A percentile compares a stretch with the other conserved stretches of the same genome.
These are phyloP conservation scores for Epicampocera succincta DNA, from an alignment of 2,888 invertebrate genomes.

Conservation along the genomic window DNA sequence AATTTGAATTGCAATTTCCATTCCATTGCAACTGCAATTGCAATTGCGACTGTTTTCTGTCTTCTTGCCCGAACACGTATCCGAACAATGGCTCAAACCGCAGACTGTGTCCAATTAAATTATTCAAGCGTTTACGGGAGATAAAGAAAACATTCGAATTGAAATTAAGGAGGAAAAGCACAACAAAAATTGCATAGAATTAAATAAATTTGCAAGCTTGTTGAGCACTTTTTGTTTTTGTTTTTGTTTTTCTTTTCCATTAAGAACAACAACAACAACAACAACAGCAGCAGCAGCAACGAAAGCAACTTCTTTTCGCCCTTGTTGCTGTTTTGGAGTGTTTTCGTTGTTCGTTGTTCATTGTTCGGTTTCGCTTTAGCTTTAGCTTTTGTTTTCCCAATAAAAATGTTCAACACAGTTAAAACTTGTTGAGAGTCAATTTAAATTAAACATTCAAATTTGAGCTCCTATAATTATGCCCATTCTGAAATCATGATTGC, in stretches of 20 bases:
- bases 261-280: slow-evolving; percentile 1
- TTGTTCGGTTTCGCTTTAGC: neutral
- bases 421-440: slow-evolving; percentile 31
- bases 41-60: slow-evolving; percentile 38
- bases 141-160: slow-evolving; percentile 36
- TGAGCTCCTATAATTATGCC: slow-evolving; percentile 26
- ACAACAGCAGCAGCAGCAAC: neutral
- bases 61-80: slow-evolving; percentile 7
- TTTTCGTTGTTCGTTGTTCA: too few relatives aligned
- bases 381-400: slow-evolving; percentile 5
- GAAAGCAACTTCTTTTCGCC: neutral
- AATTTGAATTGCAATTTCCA: slow-evolving; percentile 42
- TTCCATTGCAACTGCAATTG: slow-evolving; percentile 43
- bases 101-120: slow-evolving; percentile 67
- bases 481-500: slow-evolving; percentile 1
- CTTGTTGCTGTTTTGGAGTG: slow-evolving; percentile 8
- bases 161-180: slow-evolving; percentile 16
- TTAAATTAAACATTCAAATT: slow-evolving; percentile 31
- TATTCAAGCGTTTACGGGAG: slow-evolving; percentile 60
- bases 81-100: slow-evolving; percentile 57
- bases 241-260: slow-evolving; percentile 6
- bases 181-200: slow-evolving; percentile 32
- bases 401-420: slow-evolving; percentile 28
- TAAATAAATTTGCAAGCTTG: slow-evolving; percentile 58
- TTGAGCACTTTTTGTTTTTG: slow-evolving; percentile 16